Conservation (phyloP, 30 jellyfish, hydroid and myxozoan species). For the Calvadosia cruxmelitensis region DNA sequence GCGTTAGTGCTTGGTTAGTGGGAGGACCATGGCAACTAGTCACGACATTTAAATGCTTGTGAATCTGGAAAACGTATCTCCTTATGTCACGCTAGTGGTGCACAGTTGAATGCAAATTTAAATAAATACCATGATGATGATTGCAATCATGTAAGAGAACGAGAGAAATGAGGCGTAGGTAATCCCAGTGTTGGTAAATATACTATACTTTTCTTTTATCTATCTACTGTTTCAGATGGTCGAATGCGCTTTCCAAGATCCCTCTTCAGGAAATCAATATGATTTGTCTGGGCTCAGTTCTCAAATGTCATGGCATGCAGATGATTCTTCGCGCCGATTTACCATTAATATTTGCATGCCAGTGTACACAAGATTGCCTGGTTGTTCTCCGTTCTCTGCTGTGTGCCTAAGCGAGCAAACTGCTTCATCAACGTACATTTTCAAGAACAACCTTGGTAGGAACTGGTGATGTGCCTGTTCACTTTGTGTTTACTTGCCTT, state of each 20-base stretch:
- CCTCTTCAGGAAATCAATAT: conserved; percentile 14
- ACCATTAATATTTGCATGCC: conserved; percentile 51
- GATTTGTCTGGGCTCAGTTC: conserved; percentile 35
- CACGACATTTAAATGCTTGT: no score
- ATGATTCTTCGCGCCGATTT: conserved; percentile 19
- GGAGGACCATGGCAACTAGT: no score
- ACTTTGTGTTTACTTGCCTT: no score
- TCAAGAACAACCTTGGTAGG: not conserved
- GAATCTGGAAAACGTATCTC: no score
- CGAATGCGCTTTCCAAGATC: conserved; percentile 36
- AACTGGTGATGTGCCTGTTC: no score
- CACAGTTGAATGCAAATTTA: not conserved
- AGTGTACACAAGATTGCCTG: conserved; percentile 24
- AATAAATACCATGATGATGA: no score
- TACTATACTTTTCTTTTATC: no score
- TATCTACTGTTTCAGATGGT: conserved; percentile 52
- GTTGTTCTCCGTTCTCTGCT: conserved; percentile 49
- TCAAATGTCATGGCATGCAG: conserved; percentile 33
- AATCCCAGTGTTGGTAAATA: no score
- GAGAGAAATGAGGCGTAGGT: no score
- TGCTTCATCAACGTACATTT: not conserved
- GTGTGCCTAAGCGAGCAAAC: conserved; percentile 21
- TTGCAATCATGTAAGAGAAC: no score
- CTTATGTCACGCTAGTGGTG: no score
- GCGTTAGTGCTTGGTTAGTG: no score